Base-by-base conservation (phyloP, 2,888 invertebrate genomes). In the Eugnorisma glareosa region DNA sequence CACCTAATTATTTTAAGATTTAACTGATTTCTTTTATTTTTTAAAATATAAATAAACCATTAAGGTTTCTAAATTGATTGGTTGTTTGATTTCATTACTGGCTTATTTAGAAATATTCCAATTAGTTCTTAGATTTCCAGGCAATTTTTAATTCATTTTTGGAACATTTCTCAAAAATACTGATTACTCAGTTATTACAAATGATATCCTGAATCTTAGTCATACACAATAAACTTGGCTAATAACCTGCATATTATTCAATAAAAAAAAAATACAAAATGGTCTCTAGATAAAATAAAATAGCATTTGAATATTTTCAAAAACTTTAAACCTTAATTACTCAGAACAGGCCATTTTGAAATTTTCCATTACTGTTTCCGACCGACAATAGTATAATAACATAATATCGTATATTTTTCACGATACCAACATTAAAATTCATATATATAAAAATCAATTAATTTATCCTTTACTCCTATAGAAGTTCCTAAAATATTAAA, bases 191-290 rank as follows among this genome's bases (percentile, higher is more conserved):
- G 8, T 8, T 43, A 66, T 18, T 43, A 66, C 66, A 66, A 66
- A 66, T 66, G 43, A 66, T 10, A 66, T 66, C 43, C 66, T 43
- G 10, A 66, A 66, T 66, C 66, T 43, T 66, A 18, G 28, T 66
- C 43, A 43, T 37, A 63, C 64, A 64, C 40, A 64, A 64, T 64
- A 64, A 64, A 64, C 64, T 40, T 64, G n/a, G 40, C 64, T 64
- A n/a, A 64, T 64, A 64, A 40, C 6, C 37, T 64, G 24, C 63
- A 64, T 64, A 64, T 24, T 24, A 40, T 66, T 66, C 64, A 66
- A 66, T 66, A n/a, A 66, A 66, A 66, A 66, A 66, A 66, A 66
- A 66, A 11, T n/a, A 43, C n/a, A 66, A 66, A 43, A 66, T 37
- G n/a, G 15, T n/a, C 43, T 66, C 64, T n/a, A 43, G 64, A n/a